Base-by-base conservation (phyloP, 2,113 vertebrate genomes). In the Zosterops pallidus region DNA sequence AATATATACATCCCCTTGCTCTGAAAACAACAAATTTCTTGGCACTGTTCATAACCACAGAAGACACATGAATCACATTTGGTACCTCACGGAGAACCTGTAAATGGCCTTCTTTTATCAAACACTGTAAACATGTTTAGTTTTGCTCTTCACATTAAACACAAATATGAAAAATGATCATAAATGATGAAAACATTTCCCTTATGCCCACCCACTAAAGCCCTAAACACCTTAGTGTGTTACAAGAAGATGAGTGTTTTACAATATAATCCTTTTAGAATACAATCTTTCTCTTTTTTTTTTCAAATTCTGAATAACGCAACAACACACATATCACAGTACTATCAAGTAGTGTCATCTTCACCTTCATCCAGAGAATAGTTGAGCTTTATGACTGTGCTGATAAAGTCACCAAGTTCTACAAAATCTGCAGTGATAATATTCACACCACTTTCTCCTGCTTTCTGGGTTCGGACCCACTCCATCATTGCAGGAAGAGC, bases 341-440 rank as follows among this genome's bases (percentile, higher is more conserved):
- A 64, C 67, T 97, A 98, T 99, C 99, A 99, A 98, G 99, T 99
- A 85, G 98, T 98, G 42, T 98, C 97, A 83, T 98, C 98, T 82
- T 99, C 99, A 74, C 98, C 99, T 89, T 99, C 99, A 16, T 98
- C 98, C 96, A 99, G 98, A 95, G 98, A 97, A 94, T 99, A 99
- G 98, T 99, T 99, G 96, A 99, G 99, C 96, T 98, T 99, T 98
- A 99, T 99, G 98, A 99, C 99, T 9, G 98, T 99, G 94, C 98
- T 99, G 98, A 99, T 98, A 97, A 99, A 99, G 84, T 99, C 99
- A 31, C 99, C 99, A 22, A 99, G 98, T 98, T 99, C 99, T 97
- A 99, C 99, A 97, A 99, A 99, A 97, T 99, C 99, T 8, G 99
- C 99, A 35, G 99, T 99, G 97, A 99, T 98, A 91, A 99, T 99